Conservation (phyloP, 2,113 vertebrate genomes). For the Dromas ardeola region DNA sequence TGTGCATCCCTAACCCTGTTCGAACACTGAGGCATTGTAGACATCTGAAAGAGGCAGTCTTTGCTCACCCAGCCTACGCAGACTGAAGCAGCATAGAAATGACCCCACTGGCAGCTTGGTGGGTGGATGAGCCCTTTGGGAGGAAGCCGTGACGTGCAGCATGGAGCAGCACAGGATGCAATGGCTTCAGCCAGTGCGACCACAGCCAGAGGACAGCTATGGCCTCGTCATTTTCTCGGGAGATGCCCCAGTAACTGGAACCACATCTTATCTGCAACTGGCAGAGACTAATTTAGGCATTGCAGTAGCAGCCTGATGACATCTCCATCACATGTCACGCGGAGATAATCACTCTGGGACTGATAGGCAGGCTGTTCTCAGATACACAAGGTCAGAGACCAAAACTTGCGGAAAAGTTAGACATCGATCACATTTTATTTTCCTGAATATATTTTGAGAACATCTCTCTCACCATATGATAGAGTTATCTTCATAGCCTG, state of each 20-base stretch:
- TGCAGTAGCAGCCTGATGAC: neutral
- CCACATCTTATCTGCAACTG: neutral
- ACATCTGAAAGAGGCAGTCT: neutral
- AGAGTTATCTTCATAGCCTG: neutral
- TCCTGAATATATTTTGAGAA: neutral
- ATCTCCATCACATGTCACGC: neutral
- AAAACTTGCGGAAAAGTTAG: neutral
- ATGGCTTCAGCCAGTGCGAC: neutral
- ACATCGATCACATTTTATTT: neutral
- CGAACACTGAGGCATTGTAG: rapidly evolving
- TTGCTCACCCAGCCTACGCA: neutral
- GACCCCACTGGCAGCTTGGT: neutral
- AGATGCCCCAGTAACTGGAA: neutral
- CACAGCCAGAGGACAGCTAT: neutral
- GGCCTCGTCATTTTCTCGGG: neutral
- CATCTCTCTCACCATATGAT: neutral
- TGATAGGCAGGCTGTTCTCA: neutral
- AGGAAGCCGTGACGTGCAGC: neutral
- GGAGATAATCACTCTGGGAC: neutral
- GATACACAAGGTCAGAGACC: neutral
- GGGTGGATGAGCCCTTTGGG: neutral
- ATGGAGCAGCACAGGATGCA: rapidly evolving
- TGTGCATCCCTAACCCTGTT: rapidly evolving
- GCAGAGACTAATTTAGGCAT: neutral
- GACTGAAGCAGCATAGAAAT: neutral